Conservation (phyloP, 2,888 invertebrate species). For the Noctua janthina region DNA sequence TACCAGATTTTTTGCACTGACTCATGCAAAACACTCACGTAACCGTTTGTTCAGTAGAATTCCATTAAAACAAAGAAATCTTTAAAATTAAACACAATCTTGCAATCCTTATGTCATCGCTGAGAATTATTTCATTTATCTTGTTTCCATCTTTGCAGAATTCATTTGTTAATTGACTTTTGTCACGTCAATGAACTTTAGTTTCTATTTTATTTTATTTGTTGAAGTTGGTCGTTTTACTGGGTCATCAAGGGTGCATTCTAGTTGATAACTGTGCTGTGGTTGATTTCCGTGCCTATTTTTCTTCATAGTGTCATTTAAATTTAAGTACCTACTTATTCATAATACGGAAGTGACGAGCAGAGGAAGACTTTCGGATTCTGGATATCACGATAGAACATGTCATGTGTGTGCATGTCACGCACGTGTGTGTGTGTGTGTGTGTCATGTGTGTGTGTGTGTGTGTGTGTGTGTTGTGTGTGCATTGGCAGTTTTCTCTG, state of each 20-base stretch:
- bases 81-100: conserved; percentile 52
- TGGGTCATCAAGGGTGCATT: background rate
- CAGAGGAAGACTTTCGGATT: background rate
- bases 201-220: conserved; percentile 2
- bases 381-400: background rate
- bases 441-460: no score
- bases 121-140: conserved; percentile 46
- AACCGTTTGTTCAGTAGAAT: conserved; percentile 38
- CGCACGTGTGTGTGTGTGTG: no score
- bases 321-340: background rate
- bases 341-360: background rate
- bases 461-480: no score
- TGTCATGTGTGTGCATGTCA: background rate
- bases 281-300: background rate
- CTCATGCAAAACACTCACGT: conserved; percentile 56
- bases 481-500: background rate
- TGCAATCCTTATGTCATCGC: conserved; percentile 44
- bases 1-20: conserved; percentile 49
- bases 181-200: conserved; percentile 28
- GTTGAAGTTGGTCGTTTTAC: background rate
- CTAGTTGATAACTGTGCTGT: background rate
- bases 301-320: background rate
- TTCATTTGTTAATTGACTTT: conserved; percentile 33
- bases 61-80: conserved; percentile 50
- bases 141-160: conserved; percentile 23